phyloP scores from a whole-genome alignment of 1,140 invertebrate genomes.

The Cherax quadricarinatus region DNA sequence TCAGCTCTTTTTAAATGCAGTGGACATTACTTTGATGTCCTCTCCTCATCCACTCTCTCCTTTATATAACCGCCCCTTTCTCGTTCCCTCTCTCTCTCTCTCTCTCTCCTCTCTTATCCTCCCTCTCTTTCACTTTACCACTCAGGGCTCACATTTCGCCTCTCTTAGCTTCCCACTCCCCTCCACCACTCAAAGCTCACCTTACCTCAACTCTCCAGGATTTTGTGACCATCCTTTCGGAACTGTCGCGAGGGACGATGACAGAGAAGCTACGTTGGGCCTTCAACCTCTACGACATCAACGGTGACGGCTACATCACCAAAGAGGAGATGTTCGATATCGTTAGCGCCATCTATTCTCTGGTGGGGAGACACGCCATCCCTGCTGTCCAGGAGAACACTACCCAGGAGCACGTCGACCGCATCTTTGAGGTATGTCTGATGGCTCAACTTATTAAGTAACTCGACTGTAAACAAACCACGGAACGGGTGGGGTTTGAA shows the following conservation, averaged over 20 bases:
- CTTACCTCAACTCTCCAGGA: slow-evolving; percentile 81
- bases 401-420: slow-evolving; percentile 75
- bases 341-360: slow-evolving; percentile 92
- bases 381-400: slow-evolving; percentile 74
- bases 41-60: not conserved
- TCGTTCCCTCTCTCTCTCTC: not conserved
- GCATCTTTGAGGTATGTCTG: slow-evolving; percentile 75
- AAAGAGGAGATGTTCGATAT: slow-evolving; percentile 92
- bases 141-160: too few species aligned
- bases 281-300: slow-evolving; percentile 96
- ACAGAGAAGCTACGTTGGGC: slow-evolving; percentile 96
- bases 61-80: not conserved
- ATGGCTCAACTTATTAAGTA: too few species aligned
- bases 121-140: not conserved
- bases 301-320: slow-evolving; percentile 93
- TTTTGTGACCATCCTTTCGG: slow-evolving; percentile 91
- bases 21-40: not conserved
- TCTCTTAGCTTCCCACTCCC: not conserved
- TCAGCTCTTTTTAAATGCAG: too few species aligned
- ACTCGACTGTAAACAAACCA: too few species aligned
- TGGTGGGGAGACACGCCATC: slow-evolving; percentile 81
- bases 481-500: too few species aligned
- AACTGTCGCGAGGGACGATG: slow-evolving; percentile 90
- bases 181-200: not conserved
- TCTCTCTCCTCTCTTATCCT: not conserved